Base-by-base conservation (phyloP, 2,888 invertebrate species). In the Osedax fenrisi region DNA sequence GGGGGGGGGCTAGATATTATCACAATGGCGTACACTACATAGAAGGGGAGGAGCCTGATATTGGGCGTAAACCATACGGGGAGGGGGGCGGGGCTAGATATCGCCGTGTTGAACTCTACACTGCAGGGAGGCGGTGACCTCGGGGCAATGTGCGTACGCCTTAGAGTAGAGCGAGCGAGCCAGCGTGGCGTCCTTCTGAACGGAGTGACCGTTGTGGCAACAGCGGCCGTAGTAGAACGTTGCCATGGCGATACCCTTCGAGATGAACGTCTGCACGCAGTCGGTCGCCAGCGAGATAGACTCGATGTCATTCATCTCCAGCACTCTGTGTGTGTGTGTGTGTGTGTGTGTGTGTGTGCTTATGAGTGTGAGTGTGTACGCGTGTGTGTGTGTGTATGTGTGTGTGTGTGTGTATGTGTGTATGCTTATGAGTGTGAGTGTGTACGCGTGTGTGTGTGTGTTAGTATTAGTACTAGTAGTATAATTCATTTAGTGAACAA, bases 221-320 rank as follows among this genome's bases (percentile, higher is more conserved):
- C 83, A 83, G 13, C 84, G 78, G 3, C 81, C 84, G 78, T 82
- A 82, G 78, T 81, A 82, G 78, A 84, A 84, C 78, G 80, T 81
- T 2, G 82, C 82, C 75, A 83, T 78, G 59, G 82, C 78, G 22
- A 84, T 82, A 22, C 84, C 84, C 77, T 84, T 84, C 13, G 78
- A 70, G 23, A 84, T 80, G 78, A 79, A 84, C 10, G 75, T 76
- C 17, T 81, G 81, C 21, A 83, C 76, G 76, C 84, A 84, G 75
- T 82, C 82, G 3, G 84, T 84, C 77, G 82, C 82, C 69, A 76
- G 67, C 41, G 83, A 80, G 21, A 84, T 79, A 21, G 80, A 72
- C 2, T 80, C 78, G 2, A 82, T 76, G 68, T 78, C 73, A 17
- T 79, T 79, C 71, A 84, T 76, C 75, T 80, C 79, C 5, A 81